phyloP scores from a whole-genome alignment of 2,113 vertebrate genomes.

The Synchiropus splendidus region DNA sequence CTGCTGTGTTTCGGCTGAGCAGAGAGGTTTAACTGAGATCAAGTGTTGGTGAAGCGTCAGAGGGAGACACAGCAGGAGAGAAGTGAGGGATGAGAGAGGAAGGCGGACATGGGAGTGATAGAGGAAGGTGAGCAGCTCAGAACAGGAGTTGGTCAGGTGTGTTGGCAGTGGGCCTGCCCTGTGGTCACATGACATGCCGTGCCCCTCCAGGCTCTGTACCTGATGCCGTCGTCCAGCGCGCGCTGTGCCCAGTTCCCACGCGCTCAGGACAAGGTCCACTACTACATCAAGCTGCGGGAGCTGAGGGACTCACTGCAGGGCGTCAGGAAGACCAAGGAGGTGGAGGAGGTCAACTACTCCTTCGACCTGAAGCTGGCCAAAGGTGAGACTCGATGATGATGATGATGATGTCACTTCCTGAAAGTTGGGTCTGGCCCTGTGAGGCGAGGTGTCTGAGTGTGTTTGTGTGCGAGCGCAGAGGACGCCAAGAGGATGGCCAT shows the following conservation, averaged over 20 bases:
- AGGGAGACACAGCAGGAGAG: too few species aligned
- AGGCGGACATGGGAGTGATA: too few species aligned
- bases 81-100: too few species aligned
- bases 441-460: neutral
- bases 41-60: too few species aligned
- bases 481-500: slow-evolving; percentile 94
- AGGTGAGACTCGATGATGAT: slow-evolving; percentile 58
- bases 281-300: slow-evolving; percentile 94
- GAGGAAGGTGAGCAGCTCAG: too few species aligned
- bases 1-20: too few species aligned
- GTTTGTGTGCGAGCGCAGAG: slow-evolving; percentile 57
- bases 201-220: slow-evolving; percentile 76
- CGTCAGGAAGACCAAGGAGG: slow-evolving; percentile 56
- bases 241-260: slow-evolving; percentile 96
- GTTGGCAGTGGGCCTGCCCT: too few species aligned
- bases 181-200: too few species aligned
- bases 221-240: slow-evolving; percentile 97
- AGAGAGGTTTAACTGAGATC: too few species aligned
- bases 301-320: slow-evolving; percentile 89
- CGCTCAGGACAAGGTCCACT: slow-evolving; percentile 97
- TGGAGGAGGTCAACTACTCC: slow-evolving; percentile 80
- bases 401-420: neutral
- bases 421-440: neutral
- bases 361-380: slow-evolving; percentile 88
- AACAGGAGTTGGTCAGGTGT: too few species aligned